These are phyloP conservation scores for Neolamprologus toae DNA, from an alignment of 2,113 vertebrate species.

Conservation along the genomic window DNA sequence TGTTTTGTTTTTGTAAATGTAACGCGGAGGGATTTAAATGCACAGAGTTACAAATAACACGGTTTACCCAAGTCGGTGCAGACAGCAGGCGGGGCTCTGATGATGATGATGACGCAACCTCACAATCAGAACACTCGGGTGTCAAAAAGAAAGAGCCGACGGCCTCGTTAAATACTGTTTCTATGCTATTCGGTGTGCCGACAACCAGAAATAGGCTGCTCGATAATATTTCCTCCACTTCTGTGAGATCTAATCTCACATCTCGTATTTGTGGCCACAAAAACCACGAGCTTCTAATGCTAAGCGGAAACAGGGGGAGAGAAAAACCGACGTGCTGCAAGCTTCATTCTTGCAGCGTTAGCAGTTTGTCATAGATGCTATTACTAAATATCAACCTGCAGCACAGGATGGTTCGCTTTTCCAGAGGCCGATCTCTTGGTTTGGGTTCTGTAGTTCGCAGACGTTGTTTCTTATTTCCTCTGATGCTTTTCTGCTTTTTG, in stretches of 20 bases:
- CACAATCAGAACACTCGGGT: accelerated
- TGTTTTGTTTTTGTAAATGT: not conserved
- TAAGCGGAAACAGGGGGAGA: accelerated
- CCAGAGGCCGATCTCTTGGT: too few species aligned
- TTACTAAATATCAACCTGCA: not conserved
- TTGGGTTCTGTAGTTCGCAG: not conserved
- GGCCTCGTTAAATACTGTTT: not conserved
- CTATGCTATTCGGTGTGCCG: not conserved
- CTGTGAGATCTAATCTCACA: not conserved
- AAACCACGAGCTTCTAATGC: not conserved
- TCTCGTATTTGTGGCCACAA: not conserved
- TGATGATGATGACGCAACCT: not conserved
- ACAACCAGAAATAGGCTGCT: not conserved
- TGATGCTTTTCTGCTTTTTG: not conserved
- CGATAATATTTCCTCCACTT: not conserved
- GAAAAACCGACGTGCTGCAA: not conserved
- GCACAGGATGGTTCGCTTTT: accelerated
- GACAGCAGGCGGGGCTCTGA: not conserved
- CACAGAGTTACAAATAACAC: not conserved
- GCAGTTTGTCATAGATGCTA: accelerated
- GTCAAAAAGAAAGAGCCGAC: not conserved
- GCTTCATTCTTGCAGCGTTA: not conserved
- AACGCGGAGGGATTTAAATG: not conserved
- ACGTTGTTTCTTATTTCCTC: not conserved
- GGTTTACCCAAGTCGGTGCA: accelerated